phyloP scores from a whole-genome alignment of 1,140 invertebrate species.

The Eupeodes corollae region DNA sequence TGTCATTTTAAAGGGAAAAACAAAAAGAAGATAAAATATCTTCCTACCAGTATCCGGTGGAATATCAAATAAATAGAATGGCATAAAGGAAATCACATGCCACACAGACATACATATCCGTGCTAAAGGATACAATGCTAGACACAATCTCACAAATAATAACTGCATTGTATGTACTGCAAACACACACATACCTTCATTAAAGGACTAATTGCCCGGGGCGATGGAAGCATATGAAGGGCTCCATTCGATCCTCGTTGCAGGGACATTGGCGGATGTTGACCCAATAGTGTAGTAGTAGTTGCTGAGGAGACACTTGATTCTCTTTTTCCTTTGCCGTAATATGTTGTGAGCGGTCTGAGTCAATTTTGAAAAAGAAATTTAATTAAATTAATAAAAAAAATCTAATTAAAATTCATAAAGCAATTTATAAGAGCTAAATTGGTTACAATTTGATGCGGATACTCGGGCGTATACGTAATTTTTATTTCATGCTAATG shows the following conservation, averaged over 20 bases:
- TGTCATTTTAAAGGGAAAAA: background rate
- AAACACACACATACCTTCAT: constrained; percentile 29
- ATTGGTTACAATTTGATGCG: no score
- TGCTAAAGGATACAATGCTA: background rate
- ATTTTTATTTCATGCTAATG: no score
- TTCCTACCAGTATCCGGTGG: background rate
- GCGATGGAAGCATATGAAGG: constrained; percentile 28
- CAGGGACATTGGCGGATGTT: constrained; percentile 18
- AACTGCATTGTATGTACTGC: background rate
- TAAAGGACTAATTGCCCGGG: constrained; percentile 31
- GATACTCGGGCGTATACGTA: no score
- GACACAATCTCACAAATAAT: background rate
- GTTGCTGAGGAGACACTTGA: constrained; percentile 35
- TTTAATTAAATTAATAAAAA: background rate
- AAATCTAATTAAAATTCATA: background rate
- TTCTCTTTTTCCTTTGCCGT: constrained; percentile 32
- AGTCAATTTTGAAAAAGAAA: constrained; percentile 4
- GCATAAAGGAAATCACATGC: background rate
- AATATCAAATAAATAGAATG: no score
- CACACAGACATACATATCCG: background rate
- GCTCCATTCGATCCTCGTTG: constrained; percentile 34
- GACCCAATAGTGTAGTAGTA: constrained; percentile 32
- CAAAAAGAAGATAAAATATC: background rate
- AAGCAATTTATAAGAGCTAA: no score
- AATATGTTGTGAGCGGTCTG: constrained; percentile 33